A percentile compares a stretch with the other conserved stretches of the same genome.
These are phyloP conservation scores for Acropora yongei DNA, from an alignment of 64 coral and sea anemone genomes.

Conservation along the genomic window DNA sequence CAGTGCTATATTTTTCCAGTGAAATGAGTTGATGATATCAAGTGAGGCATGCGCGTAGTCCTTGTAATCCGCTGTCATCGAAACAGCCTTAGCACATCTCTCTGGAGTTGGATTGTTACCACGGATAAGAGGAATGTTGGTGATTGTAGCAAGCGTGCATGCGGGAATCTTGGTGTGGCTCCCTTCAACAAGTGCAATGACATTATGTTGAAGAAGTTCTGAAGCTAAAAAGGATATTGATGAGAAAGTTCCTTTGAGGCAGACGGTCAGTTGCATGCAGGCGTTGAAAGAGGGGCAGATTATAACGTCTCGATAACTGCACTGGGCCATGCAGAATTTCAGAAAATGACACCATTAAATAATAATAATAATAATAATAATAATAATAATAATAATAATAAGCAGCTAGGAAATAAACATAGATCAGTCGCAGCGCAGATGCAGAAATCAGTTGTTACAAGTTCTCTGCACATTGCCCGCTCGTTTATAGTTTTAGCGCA, in stretches of 20 bases:
- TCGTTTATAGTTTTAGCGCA: too few relatives aligned
- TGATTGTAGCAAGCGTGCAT: constrained; percentile 24
- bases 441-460: too few relatives aligned
- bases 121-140: constrained; percentile 37
- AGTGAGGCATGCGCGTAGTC: constrained; percentile 41
- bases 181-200: background rate
- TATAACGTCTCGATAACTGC: too few relatives aligned
- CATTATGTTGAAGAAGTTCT: background rate
- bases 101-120: background rate
- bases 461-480: too few relatives aligned
- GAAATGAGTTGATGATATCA: background rate
- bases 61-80: constrained; percentile 29
- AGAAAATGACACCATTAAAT: too few relatives aligned
- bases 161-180: background rate
- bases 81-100: background rate
- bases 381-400: too few relatives aligned
- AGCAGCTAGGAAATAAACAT: too few relatives aligned
- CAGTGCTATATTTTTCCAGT: constrained; percentile 17
- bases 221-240: background rate
- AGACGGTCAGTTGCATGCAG: too few relatives aligned
- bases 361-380: too few relatives aligned
- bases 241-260: background rate
- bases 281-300: too few relatives aligned
- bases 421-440: too few relatives aligned
- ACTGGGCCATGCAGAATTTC: too few relatives aligned